A percentile compares a stretch with the other conserved stretches of the same genome.
Evolutionary conservation across 2,797 vertebrate genomes (phyloP).

Genomic region (Masticophis lateralis): DNA sequence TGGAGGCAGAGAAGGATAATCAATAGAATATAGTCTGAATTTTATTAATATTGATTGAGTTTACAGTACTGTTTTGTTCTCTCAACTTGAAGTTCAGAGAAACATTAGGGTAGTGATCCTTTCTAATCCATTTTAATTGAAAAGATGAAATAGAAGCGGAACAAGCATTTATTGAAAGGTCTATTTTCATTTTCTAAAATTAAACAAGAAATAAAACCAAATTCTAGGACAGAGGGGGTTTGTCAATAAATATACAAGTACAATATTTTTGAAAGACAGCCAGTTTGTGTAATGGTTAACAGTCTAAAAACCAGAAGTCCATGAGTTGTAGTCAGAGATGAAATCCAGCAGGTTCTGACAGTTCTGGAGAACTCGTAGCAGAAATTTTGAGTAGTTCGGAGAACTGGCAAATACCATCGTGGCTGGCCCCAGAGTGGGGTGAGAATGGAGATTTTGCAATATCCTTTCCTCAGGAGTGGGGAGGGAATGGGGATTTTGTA

Average conservation of each 20-base stretch:
- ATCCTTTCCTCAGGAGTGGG: no score
- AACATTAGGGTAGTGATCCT: not conserved
- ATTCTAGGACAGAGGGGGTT: not conserved
- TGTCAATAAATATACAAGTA: not conserved
- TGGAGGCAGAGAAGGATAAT: not conserved
- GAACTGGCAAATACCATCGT: no score
- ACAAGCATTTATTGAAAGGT: not conserved
- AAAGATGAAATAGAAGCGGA: not conserved
- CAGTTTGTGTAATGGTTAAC: not conserved
- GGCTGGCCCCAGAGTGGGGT: no score
- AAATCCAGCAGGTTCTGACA: no score
- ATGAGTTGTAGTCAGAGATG: not conserved
- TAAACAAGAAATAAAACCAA: not conserved
- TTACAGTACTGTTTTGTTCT: not conserved
- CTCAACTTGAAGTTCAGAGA: not conserved
- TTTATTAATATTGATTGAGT: not conserved
- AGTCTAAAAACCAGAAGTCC: not conserved
- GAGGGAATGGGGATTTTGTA: no score
- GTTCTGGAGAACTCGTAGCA: no score
- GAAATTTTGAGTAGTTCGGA: no score
- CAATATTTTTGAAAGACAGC: not conserved
- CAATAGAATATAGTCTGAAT: not conserved
- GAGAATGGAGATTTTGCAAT: no score
- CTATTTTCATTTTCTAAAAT: not conserved
- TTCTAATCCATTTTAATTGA: not conserved